These are phyloP conservation scores for Echinometra lucunter DNA, from an alignment of 53 echinoderm and acorn worm species.

Conservation along the genomic window DNA sequence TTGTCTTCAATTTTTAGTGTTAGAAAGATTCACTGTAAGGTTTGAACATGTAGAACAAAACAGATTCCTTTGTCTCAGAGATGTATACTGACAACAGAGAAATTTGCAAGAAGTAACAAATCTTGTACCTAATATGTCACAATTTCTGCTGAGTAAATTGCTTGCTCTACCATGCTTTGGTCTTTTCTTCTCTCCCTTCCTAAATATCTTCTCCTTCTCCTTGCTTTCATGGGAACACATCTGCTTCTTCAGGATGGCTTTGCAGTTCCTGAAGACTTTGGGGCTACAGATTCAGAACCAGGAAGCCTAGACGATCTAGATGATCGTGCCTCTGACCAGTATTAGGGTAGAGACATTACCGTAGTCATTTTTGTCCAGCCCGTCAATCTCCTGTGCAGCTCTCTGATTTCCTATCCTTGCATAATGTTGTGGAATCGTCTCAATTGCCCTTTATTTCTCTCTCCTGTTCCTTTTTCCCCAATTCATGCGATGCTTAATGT, in stretches of 20 bases:
- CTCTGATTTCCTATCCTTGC: neutral
- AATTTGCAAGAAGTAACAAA: neutral
- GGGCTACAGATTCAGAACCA: conserved; percentile 53
- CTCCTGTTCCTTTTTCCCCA: neutral
- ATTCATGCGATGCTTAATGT: neutral
- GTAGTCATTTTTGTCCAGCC: neutral
- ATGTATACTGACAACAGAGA: too few relatives aligned
- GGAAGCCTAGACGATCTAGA: conserved; percentile 64
- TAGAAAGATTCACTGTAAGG: neutral
- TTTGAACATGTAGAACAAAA: neutral
- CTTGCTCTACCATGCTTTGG: conserved; percentile 14
- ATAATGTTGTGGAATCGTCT: neutral
- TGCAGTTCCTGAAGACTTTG: conserved; percentile 83
- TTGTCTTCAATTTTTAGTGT: neutral
- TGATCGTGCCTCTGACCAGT: conserved; percentile 64
- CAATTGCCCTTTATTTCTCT: neutral
- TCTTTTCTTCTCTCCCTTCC: conserved; percentile 40
- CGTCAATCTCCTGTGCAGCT: neutral
- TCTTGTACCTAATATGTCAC: neutral
- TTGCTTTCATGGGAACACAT: conserved; percentile 40
- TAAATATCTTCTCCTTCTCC: conserved; percentile 37
- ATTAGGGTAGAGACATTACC: conserved; percentile 66
- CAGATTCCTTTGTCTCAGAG: neutral
- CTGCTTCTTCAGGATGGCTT: conserved; percentile 87
- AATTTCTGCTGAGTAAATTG: neutral